These are phyloP conservation scores for Bilobella aurantiaca DNA, from an alignment of 1,140 invertebrate genomes.

Conservation along the genomic window DNA sequence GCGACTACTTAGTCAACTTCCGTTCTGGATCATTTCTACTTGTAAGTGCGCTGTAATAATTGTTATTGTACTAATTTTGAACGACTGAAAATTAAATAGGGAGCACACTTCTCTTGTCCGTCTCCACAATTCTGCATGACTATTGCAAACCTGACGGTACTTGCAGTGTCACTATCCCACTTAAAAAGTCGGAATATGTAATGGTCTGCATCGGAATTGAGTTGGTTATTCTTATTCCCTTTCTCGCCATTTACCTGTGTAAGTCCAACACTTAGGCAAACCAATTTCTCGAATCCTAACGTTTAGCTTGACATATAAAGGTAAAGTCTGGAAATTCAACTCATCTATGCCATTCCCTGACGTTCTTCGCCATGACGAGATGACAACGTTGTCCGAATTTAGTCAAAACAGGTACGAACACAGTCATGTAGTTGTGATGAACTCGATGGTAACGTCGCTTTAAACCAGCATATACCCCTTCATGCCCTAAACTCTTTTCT, in stretches of 20 bases:
- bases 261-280: constrained; percentile 20
- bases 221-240: constrained; percentile 12
- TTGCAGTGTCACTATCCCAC: constrained; percentile 15
- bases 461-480: too few relatives aligned
- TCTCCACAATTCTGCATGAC: constrained; percentile 30
- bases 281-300: not conserved
- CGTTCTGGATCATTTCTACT: constrained; percentile 31
- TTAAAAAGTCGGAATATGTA: constrained; percentile 26
- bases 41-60: constrained; percentile 18
- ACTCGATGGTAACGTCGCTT: too few relatives aligned
- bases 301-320: constrained; percentile 12
- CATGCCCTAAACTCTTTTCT: too few relatives aligned
- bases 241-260: constrained; percentile 19
- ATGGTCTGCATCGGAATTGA: constrained; percentile 26
- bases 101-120: constrained; percentile 26
- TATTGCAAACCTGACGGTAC: constrained; percentile 18
- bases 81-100: constrained; percentile 13
- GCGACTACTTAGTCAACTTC: constrained; percentile 25
- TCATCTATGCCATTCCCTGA: constrained; percentile 19
- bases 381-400: constrained; percentile 8
- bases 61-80: not conserved
- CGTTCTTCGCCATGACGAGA: constrained; percentile 29
- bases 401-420: not conserved
- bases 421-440: too few relatives aligned
- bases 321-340: constrained; percentile 26